Percentiles rank a stretch among this genome's conserved stretches.
Conservation (phyloP, 2,888 invertebrate genomes). For the Drosophila neutralis region DNA sequence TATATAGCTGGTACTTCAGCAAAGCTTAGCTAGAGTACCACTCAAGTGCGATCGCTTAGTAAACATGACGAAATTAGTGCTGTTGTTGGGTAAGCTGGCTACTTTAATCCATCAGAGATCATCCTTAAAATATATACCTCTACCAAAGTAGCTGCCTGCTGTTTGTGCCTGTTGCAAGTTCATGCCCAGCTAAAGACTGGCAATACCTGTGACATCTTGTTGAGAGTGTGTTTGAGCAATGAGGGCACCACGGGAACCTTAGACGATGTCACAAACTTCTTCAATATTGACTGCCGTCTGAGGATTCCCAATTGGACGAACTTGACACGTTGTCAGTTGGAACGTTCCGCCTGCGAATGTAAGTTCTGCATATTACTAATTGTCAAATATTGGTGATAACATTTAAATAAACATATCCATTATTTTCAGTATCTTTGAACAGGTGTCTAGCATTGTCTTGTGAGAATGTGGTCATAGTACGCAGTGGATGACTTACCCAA, state of each 20-base stretch:
- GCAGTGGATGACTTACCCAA: neutral
- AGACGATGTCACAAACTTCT: slow-evolving; percentile 37
- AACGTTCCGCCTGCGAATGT: slow-evolving; percentile 52
- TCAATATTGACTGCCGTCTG: slow-evolving; percentile 49
- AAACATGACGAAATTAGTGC: slow-evolving; percentile 52
- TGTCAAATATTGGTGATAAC: no score
- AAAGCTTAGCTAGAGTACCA: slow-evolving; percentile 4
- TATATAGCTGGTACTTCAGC: slow-evolving; percentile 23
- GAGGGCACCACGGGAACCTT: slow-evolving; percentile 30
- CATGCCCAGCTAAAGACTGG: slow-evolving; percentile 27
- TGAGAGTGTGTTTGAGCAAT: slow-evolving; percentile 19
- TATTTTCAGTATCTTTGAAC: slow-evolving; percentile 51
- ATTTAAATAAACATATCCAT: neutral
- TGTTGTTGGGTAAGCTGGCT: slow-evolving; percentile 52
- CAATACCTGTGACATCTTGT: slow-evolving; percentile 24
- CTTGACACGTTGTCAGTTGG: slow-evolving; percentile 57
- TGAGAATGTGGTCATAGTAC: slow-evolving; percentile 9
- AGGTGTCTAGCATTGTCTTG: slow-evolving; percentile 35
- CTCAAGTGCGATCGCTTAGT: neutral
- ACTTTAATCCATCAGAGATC: neutral
- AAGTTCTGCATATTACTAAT: slow-evolving; percentile 16
- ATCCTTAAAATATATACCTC: neutral
- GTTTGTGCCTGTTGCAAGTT: slow-evolving; percentile 38
- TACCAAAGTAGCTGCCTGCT: slow-evolving; percentile 33
- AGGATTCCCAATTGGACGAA: slow-evolving; percentile 39